Percentiles rank a stretch among this genome's conserved stretches.
These are phyloP conservation scores for Crenuchus spilurus DNA, from an alignment of 2,797 vertebrate species.

Conservation along the genomic window DNA sequence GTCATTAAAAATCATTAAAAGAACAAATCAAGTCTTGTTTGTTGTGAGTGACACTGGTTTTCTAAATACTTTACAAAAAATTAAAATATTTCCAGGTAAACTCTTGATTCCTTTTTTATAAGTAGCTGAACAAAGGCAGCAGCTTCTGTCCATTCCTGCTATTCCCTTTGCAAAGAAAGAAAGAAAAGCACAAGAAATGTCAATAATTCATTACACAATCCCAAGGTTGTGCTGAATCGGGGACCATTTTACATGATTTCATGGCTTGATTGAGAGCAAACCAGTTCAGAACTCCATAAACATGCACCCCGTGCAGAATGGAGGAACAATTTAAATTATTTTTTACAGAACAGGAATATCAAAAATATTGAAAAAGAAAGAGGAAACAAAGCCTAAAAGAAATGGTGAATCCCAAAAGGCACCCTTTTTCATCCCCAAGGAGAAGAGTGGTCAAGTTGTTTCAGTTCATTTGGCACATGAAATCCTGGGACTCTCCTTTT, in stretches of 20 bases:
- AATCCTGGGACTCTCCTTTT: slow-evolving; percentile 46
- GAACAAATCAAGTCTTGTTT: slow-evolving; percentile 66
- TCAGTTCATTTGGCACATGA: slow-evolving; percentile 72
- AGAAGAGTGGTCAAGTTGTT: slow-evolving; percentile 61
- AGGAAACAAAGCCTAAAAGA: slow-evolving; percentile 48
- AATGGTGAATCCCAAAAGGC: slow-evolving; percentile 64
- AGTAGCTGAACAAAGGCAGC: slow-evolving; percentile 62
- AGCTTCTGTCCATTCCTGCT: slow-evolving; percentile 54
- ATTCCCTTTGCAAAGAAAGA: slow-evolving; percentile 68
- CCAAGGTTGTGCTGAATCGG: slow-evolving; percentile 60
- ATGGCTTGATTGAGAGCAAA: slow-evolving; percentile 60
- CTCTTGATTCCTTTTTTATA: slow-evolving; percentile 58
- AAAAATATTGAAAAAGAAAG: slow-evolving; percentile 34
- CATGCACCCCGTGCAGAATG: slow-evolving; percentile 42
- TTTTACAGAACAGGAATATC: slow-evolving; percentile 57
- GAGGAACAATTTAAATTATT: slow-evolving; percentile 54
- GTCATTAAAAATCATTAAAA: slow-evolving; percentile 67
- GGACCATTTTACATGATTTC: slow-evolving; percentile 63
- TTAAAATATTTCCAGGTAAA: slow-evolving; percentile 58
- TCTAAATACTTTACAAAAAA: slow-evolving; percentile 12
- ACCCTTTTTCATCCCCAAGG: slow-evolving; percentile 57
- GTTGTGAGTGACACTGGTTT: slow-evolving; percentile 62
- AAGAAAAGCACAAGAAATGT: background rate
- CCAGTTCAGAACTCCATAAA: slow-evolving; percentile 43
- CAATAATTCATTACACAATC: slow-evolving; percentile 52